phyloP scores from a whole-genome alignment of 2,113 vertebrate genomes.

The Hylia prasina region DNA sequence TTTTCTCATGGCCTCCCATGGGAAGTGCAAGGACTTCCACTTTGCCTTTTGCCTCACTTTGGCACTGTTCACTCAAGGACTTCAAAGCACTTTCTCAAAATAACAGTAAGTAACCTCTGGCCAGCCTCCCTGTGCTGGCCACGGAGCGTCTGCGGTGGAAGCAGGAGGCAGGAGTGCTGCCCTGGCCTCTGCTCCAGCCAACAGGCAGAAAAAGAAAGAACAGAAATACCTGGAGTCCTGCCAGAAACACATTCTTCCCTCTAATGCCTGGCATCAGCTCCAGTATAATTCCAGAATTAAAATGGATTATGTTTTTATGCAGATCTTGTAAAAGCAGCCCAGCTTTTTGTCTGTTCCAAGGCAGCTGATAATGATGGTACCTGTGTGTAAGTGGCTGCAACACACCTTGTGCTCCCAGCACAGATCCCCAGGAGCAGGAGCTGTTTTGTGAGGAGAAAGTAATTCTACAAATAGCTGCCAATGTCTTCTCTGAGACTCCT shows the following conservation, averaged over 20 bases:
- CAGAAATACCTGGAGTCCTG: neutral
- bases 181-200: neutral
- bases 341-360: neutral
- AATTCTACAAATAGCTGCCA: neutral
- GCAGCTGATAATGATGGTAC: neutral
- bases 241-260: conserved; percentile 1
- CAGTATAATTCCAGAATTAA: neutral
- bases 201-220: neutral
- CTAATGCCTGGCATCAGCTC: conserved; percentile 1
- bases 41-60: neutral
- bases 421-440: neutral
- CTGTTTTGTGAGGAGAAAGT: neutral
- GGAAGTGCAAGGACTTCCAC: neutral
- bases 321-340: neutral
- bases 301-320: neutral
- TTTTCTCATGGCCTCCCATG: neutral
- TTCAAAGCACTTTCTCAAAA: neutral
- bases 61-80: neutral
- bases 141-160: rapidly evolving
- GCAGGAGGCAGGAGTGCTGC: neutral
- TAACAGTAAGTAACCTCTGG: neutral
- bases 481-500: neutral
- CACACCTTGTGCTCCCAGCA: neutral
- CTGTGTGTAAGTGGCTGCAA: neutral
- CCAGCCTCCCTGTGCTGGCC: neutral